Evolutionary conservation across 2,113 vertebrate species (phyloP).

Genomic region (Carassius auratus): DNA sequence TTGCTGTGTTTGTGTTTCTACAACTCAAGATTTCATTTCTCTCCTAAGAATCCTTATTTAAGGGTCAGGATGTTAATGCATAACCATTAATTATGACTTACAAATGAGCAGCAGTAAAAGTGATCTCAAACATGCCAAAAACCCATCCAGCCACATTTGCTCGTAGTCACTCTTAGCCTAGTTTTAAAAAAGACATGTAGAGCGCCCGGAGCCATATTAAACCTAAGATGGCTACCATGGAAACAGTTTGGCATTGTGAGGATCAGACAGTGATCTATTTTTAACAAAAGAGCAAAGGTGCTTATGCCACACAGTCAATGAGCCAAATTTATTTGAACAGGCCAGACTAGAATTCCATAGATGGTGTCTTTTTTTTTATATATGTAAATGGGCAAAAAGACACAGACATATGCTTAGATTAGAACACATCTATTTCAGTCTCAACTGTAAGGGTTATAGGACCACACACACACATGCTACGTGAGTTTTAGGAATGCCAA

Average conservation of each 20-base stretch:
- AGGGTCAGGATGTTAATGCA: constrained; percentile 12
- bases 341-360: neutral
- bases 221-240: constrained; percentile 65
- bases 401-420: neutral
- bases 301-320: constrained; percentile 42
- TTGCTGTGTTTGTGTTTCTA: neutral
- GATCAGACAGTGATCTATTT: constrained; percentile 57
- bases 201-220: constrained; percentile 53
- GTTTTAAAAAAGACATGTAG: constrained; percentile 49
- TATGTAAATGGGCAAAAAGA: neutral
- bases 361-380: neutral
- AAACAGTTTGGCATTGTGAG: constrained; percentile 63
- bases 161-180: neutral
- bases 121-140: constrained; percentile 27
- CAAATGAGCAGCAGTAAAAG: neutral
- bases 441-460: neutral
- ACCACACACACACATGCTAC: neutral
- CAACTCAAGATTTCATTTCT: neutral
- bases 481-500: constrained; percentile 13
- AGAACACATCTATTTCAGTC: neutral
- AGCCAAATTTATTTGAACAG: neutral
- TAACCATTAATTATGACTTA: constrained; percentile 18
- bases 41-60: neutral
- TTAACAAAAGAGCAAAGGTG: constrained; percentile 54
- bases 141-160: neutral